Evolutionary conservation across 1,140 invertebrate species (phyloP).

Genomic region (Armadillidium nasatum): DNA sequence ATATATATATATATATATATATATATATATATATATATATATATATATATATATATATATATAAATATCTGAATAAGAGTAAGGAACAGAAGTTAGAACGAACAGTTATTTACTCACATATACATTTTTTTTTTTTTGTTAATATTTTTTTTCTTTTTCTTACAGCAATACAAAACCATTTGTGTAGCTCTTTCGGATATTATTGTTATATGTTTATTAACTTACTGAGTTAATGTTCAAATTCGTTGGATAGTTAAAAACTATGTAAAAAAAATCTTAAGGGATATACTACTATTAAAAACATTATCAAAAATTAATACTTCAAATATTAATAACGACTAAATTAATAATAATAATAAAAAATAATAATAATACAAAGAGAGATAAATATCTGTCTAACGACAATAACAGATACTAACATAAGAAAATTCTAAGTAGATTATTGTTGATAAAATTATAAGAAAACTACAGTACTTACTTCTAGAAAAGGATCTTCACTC

Average conservation of each 20-base stretch:
- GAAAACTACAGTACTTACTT: background rate
- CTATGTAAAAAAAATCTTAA: too few relatives aligned
- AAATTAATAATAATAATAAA: background rate
- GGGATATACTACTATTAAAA: background rate
- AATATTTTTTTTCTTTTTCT: too few relatives aligned
- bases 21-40: too few relatives aligned
- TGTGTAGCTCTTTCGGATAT: background rate
- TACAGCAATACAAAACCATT: background rate
- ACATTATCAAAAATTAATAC: background rate
- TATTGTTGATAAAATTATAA: conserved; percentile 4
- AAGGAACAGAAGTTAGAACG: too few relatives aligned
- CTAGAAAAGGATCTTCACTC: background rate
- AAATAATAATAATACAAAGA: background rate
- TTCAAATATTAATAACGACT: background rate
- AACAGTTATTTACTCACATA: too few relatives aligned
- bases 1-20: too few relatives aligned
- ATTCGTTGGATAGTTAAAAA: conserved; percentile 5
- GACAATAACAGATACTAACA: background rate
- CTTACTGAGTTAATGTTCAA: conserved; percentile 5
- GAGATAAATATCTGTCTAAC: background rate
- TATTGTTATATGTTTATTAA: background rate
- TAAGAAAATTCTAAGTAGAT: background rate
- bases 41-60: too few relatives aligned
- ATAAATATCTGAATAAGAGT: too few relatives aligned
- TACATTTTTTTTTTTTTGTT: too few relatives aligned